Percentiles rank a stretch among this genome's conserved stretches.
Evolutionary conservation across 2,888 invertebrate genomes (phyloP).

Genomic region (Drepana falcataria): DNA sequence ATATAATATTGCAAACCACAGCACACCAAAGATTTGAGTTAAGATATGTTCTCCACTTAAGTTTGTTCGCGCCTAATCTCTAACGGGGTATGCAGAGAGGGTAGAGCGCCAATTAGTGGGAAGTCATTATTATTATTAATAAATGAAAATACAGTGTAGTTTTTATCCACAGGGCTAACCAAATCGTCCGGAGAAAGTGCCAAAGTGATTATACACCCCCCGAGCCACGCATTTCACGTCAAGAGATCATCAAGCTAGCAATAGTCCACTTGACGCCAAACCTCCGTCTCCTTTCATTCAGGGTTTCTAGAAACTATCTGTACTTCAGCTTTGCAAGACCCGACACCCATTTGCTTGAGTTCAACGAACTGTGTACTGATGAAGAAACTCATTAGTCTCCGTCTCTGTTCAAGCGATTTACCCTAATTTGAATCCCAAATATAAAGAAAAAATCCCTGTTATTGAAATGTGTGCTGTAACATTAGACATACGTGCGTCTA

Average conservation of each 20-base stretch:
- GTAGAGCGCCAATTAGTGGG: too few species aligned
- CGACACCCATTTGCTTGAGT: conserved; percentile 47
- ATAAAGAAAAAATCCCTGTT: background rate
- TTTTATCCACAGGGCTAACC: conserved; percentile 23
- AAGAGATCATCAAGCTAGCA: conserved; percentile 42
- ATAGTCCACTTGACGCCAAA: conserved; percentile 40
- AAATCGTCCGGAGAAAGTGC: conserved; percentile 20
- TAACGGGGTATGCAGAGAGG: too few species aligned
- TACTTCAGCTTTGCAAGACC: conserved; percentile 55
- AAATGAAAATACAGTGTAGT: background rate
- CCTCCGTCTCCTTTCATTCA: conserved; percentile 48
- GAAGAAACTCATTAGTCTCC: conserved; percentile 6
- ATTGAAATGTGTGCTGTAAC: background rate
- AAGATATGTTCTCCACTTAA: too few species aligned
- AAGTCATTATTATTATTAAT: background rate
- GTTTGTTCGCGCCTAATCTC: too few species aligned
- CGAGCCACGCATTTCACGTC: conserved; percentile 13
- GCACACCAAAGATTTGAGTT: too few species aligned
- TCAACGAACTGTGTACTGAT: conserved; percentile 41
- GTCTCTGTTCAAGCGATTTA: too few species aligned
- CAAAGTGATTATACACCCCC: conserved; percentile 14
- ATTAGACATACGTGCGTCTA: too few species aligned
- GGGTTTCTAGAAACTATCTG: conserved; percentile 55
- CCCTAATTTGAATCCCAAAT: background rate
- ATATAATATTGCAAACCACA: too few species aligned